Evolutionary conservation across 2,797 vertebrate species (phyloP), one percentile per base, ranked within the genome.

Genomic region (Discoglossus pictus): DNA sequence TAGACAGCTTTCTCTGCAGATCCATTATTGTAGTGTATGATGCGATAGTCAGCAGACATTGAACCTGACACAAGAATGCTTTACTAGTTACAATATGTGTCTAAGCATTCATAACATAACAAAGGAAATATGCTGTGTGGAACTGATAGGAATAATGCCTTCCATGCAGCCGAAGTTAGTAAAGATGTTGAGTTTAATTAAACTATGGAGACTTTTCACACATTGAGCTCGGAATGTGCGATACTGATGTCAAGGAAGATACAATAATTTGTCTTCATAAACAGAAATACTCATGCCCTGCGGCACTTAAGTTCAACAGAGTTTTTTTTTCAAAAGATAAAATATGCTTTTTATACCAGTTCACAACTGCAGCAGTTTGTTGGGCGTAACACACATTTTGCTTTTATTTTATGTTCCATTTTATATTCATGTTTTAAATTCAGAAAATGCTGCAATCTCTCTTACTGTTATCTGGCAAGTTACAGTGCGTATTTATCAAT

Each of bases 311-410:
- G 38, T 63, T 70, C 52, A 21, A 21, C 61, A 52, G 43, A 6
- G 34, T 50, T 38, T 75, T 55, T 42, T 47, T 42, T 16, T 20
- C 25, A 73, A 43, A 42, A 54, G 54, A 21, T 35, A 42, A 10
- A 7, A 34, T 62, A 74, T 68, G 9, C 5, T 50, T 60, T 76
- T 61, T 44, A 38, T 39, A 35, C 73, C 47, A 2, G 53, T 73
- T 16, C 38, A 11, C 27, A 43, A 59, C 18, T 53, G 17, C 20
- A 31, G 20, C 51, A 13, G 1, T 53, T n/a, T n/a, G n/a, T n/a
- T n/a, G n/a, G n/a, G n/a, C n/a, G n/a, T n/a, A n/a, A n/a, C n/a
- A n/a, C n/a, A n/a, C n/a, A n/a, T n/a, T n/a, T n/a, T n/a, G n/a
- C n/a, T n/a, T n/a, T n/a, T n/a, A n/a, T n/a, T n/a, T n/a, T n/a